phyloP scores from a whole-genome alignment of 2,113 vertebrate genomes.

The Cololabis saira region DNA sequence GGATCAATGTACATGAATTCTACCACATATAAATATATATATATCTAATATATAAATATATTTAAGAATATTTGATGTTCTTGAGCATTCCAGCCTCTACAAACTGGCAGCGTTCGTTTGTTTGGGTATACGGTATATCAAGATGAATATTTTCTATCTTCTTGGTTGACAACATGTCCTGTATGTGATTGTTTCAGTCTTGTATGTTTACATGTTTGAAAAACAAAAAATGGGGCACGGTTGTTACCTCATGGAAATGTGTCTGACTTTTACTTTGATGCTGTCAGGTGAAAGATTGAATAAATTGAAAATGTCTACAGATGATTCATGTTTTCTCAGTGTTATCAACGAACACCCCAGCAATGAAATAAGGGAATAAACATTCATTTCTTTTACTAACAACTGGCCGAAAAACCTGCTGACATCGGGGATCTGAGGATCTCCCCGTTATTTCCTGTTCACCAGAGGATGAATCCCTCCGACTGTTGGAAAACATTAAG shows the following conservation, averaged over 20 bases:
- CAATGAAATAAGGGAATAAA: too few species aligned
- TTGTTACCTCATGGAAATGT: not conserved
- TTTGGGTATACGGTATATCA: constrained; percentile 63
- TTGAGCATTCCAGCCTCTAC: constrained; percentile 82
- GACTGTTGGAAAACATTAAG: too few species aligned
- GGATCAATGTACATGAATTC: constrained; percentile 71
- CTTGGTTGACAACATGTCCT: constrained; percentile 73
- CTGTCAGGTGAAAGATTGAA: too few species aligned
- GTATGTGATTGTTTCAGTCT: constrained; percentile 79
- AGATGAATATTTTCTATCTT: constrained; percentile 69
- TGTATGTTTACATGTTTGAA: constrained; percentile 83
- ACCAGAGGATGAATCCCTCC: too few species aligned
- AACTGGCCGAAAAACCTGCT: too few species aligned
- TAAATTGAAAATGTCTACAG: too few species aligned
- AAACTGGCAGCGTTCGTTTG: constrained; percentile 64
- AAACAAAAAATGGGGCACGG: constrained; percentile 72
- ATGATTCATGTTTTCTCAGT: too few species aligned
- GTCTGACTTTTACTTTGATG: too few species aligned
- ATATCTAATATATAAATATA: constrained; percentile 75
- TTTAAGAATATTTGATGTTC: constrained; percentile 78
- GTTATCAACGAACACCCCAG: too few species aligned
- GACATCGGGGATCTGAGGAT: too few species aligned
- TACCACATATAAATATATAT: constrained; percentile 58
- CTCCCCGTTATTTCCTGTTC: too few species aligned
- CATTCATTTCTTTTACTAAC: too few species aligned